A percentile compares a stretch with the other conserved stretches of the same genome.
These are phyloP conservation scores for Lasioglossum baleicum DNA, from an alignment of 1,140 invertebrate genomes.

Conservation along the genomic window DNA sequence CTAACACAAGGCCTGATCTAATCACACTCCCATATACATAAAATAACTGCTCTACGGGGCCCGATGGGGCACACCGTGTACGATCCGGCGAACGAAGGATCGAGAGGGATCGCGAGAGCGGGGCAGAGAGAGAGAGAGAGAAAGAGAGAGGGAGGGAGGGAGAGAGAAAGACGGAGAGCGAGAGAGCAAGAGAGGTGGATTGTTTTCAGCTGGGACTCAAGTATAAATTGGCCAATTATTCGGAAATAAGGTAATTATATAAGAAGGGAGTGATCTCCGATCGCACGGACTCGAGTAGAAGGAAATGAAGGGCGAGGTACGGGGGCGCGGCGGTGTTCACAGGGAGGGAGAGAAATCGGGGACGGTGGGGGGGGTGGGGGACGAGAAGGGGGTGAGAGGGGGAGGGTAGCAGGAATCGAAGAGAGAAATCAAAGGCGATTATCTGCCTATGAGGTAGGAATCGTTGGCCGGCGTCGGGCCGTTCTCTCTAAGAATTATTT, in stretches of 20 bases:
- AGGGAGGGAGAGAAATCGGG: conserved; percentile 48
- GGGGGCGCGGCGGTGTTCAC: conserved; percentile 32
- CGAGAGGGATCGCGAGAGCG: conserved; percentile 53
- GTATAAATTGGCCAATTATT: conserved; percentile 81
- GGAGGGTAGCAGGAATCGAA: conserved; percentile 73
- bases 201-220: conserved; percentile 80
- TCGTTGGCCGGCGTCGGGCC: conserved; percentile 69
- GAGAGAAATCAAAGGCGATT: conserved; percentile 80
- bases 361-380: too few relatives aligned
- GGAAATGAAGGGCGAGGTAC: conserved; percentile 47
- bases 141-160: conserved; percentile 49
- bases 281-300: conserved; percentile 63
- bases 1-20: conserved; percentile 73
- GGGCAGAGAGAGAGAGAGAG: conserved; percentile 7
- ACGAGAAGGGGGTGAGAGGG: conserved; percentile 27
- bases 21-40: conserved; percentile 80
- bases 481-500: conserved; percentile 70
- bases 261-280: conserved; percentile 79
- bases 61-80: conserved; percentile 74
- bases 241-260: conserved; percentile 81
- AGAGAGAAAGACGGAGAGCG: conserved; percentile 48
- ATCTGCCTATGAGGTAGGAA: conserved; percentile 79
- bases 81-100: conserved; percentile 54
- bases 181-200: conserved; percentile 72
- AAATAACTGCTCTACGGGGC: conserved; percentile 78